Base-by-base conservation (phyloP, 2,797 vertebrate species). In the Allobates femoralis region DNA sequence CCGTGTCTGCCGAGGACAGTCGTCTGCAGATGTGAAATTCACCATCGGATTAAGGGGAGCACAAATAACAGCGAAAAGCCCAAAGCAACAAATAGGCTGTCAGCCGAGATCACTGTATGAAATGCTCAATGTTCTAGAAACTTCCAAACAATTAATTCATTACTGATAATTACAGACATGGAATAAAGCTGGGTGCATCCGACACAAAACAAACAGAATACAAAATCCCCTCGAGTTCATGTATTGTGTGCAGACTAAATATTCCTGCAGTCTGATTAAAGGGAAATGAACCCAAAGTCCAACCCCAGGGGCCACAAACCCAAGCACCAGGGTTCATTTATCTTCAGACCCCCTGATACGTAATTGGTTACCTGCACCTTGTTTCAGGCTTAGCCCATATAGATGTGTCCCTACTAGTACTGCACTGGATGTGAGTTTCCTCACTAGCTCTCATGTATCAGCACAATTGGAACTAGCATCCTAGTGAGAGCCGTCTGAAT, bases 101-200 rank as follows among this genome's bases (percentile, higher is more conserved):
- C 84, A 79, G 26, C 12, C 4, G 41, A n/a, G 60, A 85, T 85
- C 84, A 79, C 75, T 41, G 83, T 55, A 69, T 46, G 5, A 56
- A 26, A 79, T 21, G 76, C 62, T 69, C 84, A 32, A 16, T 69
- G 84, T 46, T 85, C 76, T 67, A 56, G 5, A 67, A 85, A 79
- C 75, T 79, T 85, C 71, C 75, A 67, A 71, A 85, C 62, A 85
- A 79, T 79, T 85, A 69, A 67, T 79, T 56, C 34, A 46, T 67
- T 78, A 41, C 41, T 78, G 46, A 85, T 85, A 85, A 85, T 85
- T 66, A 78, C 53, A 56, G 19, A 51, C 19, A 46, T 21, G 51
- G 37, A 32, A 15, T n/a, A 30, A 62, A 0, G 3, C 4, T 67
- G 19, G 11, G 5, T 64, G 12, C 21, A 30, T 32, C 18, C 18